These are phyloP conservation scores for Boloria euphrosyne DNA, from an alignment of 2,888 invertebrate genomes.

Conservation along the genomic window DNA sequence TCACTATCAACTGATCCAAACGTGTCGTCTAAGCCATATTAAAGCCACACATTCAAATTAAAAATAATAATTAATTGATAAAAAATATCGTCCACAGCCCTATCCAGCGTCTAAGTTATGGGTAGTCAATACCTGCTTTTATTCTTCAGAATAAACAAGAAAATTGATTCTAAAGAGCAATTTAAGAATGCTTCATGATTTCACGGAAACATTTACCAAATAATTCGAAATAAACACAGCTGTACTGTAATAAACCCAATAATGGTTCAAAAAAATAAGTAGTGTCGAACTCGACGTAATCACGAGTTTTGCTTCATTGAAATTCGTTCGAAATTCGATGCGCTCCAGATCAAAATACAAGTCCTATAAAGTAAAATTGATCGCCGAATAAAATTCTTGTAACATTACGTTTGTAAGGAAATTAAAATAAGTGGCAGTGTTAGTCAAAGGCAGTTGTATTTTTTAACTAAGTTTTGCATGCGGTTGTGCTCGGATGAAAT, in stretches of 20 bases:
- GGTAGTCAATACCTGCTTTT: constrained; percentile 61
- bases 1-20: too few species aligned
- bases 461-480: too few species aligned
- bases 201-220: constrained; percentile 64
- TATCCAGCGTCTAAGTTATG: constrained; percentile 59
- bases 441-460: too few species aligned
- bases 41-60: background rate
- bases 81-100: constrained; percentile 30
- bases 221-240: constrained; percentile 38
- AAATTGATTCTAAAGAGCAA: constrained; percentile 77
- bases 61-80: background rate
- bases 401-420: background rate
- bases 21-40: too few species aligned
- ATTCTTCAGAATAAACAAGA: constrained; percentile 74
- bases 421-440: too few species aligned
- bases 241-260: constrained; percentile 22
- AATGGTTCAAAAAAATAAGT: constrained; percentile 12
- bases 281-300: constrained; percentile 32
- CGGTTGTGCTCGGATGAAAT: too few species aligned
- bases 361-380: background rate
- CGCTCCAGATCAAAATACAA: constrained; percentile 37
- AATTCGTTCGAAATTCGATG: constrained; percentile 37
- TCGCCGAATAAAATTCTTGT: background rate
- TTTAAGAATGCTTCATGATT: constrained; percentile 56
- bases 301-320: constrained; percentile 38